phyloP scores from a whole-genome alignment of 2,888 invertebrate genomes.

The Tuta absoluta region DNA sequence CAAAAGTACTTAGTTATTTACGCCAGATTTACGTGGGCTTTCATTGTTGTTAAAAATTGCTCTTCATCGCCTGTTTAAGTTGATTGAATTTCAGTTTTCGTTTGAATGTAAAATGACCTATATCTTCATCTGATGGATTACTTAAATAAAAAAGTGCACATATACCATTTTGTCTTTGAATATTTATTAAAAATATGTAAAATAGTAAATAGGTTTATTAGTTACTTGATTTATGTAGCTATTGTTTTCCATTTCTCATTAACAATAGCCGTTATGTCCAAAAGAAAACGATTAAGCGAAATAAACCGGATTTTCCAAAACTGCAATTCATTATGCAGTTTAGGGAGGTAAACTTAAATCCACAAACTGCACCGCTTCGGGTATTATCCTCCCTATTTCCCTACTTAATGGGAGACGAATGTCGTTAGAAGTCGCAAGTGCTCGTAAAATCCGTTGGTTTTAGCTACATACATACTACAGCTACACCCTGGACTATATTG shows the following conservation, averaged over 20 bases:
- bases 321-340: slow-evolving; percentile 64
- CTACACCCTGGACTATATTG: slow-evolving; percentile 36
- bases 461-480: slow-evolving; percentile 49
- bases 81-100: too few relatives aligned
- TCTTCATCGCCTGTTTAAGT: too few relatives aligned
- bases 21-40: too few relatives aligned
- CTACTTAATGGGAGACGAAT: slow-evolving; percentile 75
- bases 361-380: slow-evolving; percentile 68
- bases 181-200: too few relatives aligned
- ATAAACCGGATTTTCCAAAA: slow-evolving; percentile 50
- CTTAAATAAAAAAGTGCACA: too few relatives aligned
- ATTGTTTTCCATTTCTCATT: not conserved
- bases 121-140: too few relatives aligned
- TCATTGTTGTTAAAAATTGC: too few relatives aligned
- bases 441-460: slow-evolving; percentile 70
- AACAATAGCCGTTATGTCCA: not conserved
- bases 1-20: too few relatives aligned
- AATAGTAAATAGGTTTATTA: too few relatives aligned
- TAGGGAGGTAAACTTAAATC: slow-evolving; percentile 64
- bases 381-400: slow-evolving; percentile 71
- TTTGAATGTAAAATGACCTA: too few relatives aligned
- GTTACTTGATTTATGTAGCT: too few relatives aligned
- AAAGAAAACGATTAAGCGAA: slow-evolving; percentile 20
- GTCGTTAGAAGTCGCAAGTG: slow-evolving; percentile 73
- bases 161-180: too few relatives aligned